Percentiles rank a stretch among this genome's conserved stretches.
phyloP scores from a whole-genome alignment of 2,888 invertebrate species.

The Troides helena region DNA sequence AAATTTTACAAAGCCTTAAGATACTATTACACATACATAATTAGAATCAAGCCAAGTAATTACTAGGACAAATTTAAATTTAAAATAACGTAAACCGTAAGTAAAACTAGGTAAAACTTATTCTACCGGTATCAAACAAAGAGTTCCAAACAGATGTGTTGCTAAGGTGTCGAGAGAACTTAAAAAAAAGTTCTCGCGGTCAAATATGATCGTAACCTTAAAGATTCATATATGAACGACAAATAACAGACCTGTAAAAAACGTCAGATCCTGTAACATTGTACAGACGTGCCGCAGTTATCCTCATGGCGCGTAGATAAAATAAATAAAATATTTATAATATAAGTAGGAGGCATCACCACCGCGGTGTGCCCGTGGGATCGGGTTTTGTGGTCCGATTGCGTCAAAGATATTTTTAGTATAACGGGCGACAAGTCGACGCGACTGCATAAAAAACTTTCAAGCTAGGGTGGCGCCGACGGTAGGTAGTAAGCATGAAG shows the following conservation, averaged over 20 bases:
- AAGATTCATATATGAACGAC: constrained; percentile 10
- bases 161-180: too few relatives aligned
- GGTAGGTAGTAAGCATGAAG: neutral
- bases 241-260: constrained; percentile 18
- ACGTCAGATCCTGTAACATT: constrained; percentile 38
- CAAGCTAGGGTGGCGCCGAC: constrained; percentile 68
- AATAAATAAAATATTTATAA: constrained; percentile 76
- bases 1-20: too few relatives aligned
- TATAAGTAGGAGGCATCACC: constrained; percentile 48
- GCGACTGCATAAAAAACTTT: constrained; percentile 65
- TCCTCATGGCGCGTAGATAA: constrained; percentile 53
- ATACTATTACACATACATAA: too few relatives aligned
- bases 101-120: too few relatives aligned
- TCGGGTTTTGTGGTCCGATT: constrained; percentile 49
- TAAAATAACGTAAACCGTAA: too few relatives aligned
- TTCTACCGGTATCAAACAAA: too few relatives aligned
- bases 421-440: constrained; percentile 56
- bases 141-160: too few relatives aligned
- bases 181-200: too few relatives aligned
- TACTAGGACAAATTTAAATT: too few relatives aligned
- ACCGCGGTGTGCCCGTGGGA: constrained; percentile 57
- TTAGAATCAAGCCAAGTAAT: too few relatives aligned
- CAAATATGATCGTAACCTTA: neutral
- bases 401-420: constrained; percentile 76
- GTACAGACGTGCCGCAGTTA: constrained; percentile 50